A percentile compares a stretch with the other conserved stretches of the same genome.
Conservation (phyloP, 2,888 invertebrate genomes). For the Alentia gelatinosa region DNA sequence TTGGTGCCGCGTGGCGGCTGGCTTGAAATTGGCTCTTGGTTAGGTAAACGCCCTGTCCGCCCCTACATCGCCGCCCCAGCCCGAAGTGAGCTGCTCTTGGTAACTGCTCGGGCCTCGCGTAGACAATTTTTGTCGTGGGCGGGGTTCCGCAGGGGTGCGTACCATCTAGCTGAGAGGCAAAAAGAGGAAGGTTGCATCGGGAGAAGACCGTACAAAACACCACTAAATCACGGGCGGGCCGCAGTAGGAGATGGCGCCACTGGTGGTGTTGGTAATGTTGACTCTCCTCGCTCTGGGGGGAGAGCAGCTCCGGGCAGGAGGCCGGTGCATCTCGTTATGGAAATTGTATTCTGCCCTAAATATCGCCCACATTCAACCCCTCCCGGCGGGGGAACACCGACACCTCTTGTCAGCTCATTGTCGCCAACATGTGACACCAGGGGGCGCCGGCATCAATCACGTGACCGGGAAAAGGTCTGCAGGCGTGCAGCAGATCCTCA, state of each 20-base stretch:
- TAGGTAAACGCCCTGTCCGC: no score
- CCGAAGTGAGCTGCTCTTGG: no score
- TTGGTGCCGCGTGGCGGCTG: no score
- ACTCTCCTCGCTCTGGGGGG: neutral
- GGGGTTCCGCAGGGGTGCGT: no score
- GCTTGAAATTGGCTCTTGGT: no score
- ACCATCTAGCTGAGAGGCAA: no score
- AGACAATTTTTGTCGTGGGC: no score
- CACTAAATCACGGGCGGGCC: neutral
- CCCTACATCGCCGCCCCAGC: no score
- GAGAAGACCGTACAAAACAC: no score
- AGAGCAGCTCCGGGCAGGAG: no score
- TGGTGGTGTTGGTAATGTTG: neutral
- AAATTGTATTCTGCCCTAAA: neutral
- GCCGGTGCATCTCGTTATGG: neutral
- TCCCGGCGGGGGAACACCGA: neutral
- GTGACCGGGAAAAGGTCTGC: neutral
- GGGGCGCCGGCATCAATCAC: neutral
- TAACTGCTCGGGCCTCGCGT: no score
- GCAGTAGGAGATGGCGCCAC: neutral
- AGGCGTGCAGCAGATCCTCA: neutral
- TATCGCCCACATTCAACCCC: neutral
- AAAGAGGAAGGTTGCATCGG: no score
- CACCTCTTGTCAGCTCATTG: neutral
- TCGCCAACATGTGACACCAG: neutral